phyloP scores from a whole-genome alignment of 2,888 invertebrate genomes.

The Sisyra terminalis region DNA sequence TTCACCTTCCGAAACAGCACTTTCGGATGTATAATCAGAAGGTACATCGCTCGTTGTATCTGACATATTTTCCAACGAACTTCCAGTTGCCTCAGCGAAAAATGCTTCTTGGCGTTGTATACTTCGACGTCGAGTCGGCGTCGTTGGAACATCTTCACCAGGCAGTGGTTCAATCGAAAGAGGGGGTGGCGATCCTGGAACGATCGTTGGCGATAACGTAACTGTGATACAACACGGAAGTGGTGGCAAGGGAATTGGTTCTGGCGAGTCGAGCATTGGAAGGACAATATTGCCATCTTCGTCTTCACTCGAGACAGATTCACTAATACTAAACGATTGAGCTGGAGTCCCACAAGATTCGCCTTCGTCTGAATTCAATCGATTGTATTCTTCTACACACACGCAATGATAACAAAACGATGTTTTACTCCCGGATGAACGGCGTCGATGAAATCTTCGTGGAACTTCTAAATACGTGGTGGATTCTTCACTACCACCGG shows the following conservation, averaged over 20 bases:
- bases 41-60: slow-evolving; percentile 26
- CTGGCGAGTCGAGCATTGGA: slow-evolving; percentile 19
- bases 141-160: slow-evolving; percentile 20
- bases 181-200: slow-evolving; percentile 7
- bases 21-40: slow-evolving; percentile 25
- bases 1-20: slow-evolving; percentile 19
- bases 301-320: slow-evolving; percentile 28
- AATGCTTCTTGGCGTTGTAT: slow-evolving; percentile 72
- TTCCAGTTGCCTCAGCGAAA: slow-evolving; percentile 56
- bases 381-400: slow-evolving; percentile 57
- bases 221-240: slow-evolving; percentile 39
- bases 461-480: slow-evolving; percentile 31
- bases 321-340: slow-evolving; percentile 31
- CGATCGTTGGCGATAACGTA: slow-evolving; percentile 36
- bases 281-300: slow-evolving; percentile 17
- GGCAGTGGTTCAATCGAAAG: slow-evolving; percentile 40
- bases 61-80: slow-evolving; percentile 52
- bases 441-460: slow-evolving; percentile 43
- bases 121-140: slow-evolving; percentile 42
- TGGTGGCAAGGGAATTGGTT: slow-evolving; percentile 25
- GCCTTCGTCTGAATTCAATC: slow-evolving; percentile 29
- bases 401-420: slow-evolving; percentile 63
- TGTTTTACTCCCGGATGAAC: slow-evolving; percentile 45
- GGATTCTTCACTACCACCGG: slow-evolving; percentile 53
- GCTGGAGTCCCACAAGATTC: slow-evolving; percentile 9